phyloP scores from a whole-genome alignment of 2,797 vertebrate species.

The Chiroxiphia lanceolata region DNA sequence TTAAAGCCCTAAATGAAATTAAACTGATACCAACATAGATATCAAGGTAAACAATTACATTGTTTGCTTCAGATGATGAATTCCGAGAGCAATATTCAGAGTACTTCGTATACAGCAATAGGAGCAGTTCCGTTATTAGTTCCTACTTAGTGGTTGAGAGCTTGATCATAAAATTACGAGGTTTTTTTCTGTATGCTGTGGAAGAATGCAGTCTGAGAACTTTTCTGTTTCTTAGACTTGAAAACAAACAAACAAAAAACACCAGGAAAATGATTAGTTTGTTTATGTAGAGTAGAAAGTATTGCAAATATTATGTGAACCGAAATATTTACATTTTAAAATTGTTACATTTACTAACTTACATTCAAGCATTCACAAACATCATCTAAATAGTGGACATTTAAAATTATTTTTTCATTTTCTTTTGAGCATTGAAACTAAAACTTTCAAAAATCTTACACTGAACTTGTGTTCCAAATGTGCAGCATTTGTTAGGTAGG shows the following conservation, averaged over 20 bases:
- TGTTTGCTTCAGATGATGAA: background rate
- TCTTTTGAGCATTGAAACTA: conserved; percentile 29
- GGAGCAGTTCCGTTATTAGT: background rate
- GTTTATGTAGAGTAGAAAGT: background rate
- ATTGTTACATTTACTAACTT: background rate
- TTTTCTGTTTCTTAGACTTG: background rate
- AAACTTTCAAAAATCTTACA: background rate
- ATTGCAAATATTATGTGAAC: background rate
- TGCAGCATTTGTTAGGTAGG: background rate
- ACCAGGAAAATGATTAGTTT: background rate
- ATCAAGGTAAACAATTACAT: background rate
- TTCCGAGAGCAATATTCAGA: background rate
- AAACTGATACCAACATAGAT: background rate
- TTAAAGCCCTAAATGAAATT: background rate
- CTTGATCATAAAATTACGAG: background rate
- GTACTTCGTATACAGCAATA: background rate
- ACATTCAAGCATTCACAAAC: background rate
- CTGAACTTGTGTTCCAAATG: background rate
- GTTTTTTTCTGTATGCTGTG: background rate
- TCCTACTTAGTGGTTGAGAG: background rate
- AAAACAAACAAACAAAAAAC: background rate
- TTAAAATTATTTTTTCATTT: background rate
- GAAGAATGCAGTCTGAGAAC: background rate
- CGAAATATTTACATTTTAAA: background rate
- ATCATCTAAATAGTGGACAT: background rate